Conservation (phyloP, 2,113 vertebrate species). For the Vimba vimba region DNA sequence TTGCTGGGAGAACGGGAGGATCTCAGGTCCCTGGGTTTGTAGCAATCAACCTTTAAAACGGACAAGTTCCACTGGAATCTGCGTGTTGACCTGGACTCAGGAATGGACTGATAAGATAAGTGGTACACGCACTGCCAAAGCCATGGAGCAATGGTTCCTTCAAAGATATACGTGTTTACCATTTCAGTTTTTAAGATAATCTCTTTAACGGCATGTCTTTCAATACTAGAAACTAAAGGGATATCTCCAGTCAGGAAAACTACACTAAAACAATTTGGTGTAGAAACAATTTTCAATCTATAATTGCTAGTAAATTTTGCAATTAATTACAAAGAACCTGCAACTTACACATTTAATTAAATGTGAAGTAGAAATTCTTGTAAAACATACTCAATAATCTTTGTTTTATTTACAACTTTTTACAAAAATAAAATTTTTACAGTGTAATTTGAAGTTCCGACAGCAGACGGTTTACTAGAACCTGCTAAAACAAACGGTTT, state of each 20-base stretch:
- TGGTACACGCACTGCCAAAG: constrained; percentile 20
- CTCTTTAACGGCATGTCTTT: constrained; percentile 30
- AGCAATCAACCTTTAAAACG: constrained; percentile 31
- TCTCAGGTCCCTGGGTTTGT: constrained; percentile 53
- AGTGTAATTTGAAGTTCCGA: not conserved
- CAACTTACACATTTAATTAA: no score
- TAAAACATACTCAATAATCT: not conserved
- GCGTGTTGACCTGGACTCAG: constrained; percentile 31
- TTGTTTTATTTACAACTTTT: not conserved
- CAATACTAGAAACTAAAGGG: constrained; percentile 42
- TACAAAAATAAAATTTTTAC: not conserved
- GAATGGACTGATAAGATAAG: constrained; percentile 24
- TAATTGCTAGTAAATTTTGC: no score
- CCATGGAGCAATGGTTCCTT: constrained; percentile 31
- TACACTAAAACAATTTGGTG: not conserved
- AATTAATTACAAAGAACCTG: no score
- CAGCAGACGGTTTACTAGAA: not conserved
- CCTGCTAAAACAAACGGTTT: not conserved
- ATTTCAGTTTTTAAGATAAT: constrained; percentile 34
- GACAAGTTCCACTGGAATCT: constrained; percentile 17
- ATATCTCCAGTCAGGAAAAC: constrained; percentile 13
- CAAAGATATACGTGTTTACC: not conserved
- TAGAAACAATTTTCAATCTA: no score
- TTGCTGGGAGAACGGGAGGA: constrained; percentile 18
- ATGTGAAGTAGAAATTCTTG: no score